Percentiles rank a stretch among this genome's conserved stretches.
These are phyloP conservation scores for Euproctis similis DNA, from an alignment of 2,888 invertebrate genomes.

Conservation along the genomic window DNA sequence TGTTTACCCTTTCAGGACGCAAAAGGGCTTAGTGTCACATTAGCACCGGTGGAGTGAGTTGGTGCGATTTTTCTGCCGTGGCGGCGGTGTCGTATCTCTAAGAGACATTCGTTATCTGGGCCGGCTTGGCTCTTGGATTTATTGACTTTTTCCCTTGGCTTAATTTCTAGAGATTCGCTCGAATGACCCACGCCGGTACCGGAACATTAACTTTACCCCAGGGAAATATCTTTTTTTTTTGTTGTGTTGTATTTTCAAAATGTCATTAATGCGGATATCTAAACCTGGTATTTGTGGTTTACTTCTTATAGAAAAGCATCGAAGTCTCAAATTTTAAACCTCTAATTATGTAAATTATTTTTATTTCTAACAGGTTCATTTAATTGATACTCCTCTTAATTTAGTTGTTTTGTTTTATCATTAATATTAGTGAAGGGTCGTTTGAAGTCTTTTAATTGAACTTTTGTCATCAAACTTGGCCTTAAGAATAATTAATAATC, in stretches of 20 bases:
- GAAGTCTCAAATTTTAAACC: no score
- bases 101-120: constrained; percentile 60
- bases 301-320: no score
- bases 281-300: constrained; percentile 20
- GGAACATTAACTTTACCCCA: constrained; percentile 66
- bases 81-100: constrained; percentile 23
- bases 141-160: constrained; percentile 69
- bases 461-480: no score
- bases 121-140: constrained; percentile 60
- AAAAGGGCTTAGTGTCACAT: constrained; percentile 46
- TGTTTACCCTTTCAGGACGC: constrained; percentile 33
- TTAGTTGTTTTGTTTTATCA: no score
- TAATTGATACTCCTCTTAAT: no score
- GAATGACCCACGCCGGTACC: constrained; percentile 64
- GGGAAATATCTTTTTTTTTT: constrained; percentile 71
- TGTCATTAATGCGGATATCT: constrained; percentile 38
- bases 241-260: constrained; percentile 62
- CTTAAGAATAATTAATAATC: no score
- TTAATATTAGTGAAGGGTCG: no score
- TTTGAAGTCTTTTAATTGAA: no score
- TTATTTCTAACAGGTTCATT: no score
- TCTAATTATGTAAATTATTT: no score
- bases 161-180: constrained; percentile 72
- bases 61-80: constrained; percentile 25
- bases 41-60: constrained; percentile 25